Percentiles rank a stretch among this genome's conserved stretches.
These are phyloP conservation scores for Phrynocephalus versicolor DNA, from an alignment of 2,113 vertebrate species.

Conservation along the genomic window DNA sequence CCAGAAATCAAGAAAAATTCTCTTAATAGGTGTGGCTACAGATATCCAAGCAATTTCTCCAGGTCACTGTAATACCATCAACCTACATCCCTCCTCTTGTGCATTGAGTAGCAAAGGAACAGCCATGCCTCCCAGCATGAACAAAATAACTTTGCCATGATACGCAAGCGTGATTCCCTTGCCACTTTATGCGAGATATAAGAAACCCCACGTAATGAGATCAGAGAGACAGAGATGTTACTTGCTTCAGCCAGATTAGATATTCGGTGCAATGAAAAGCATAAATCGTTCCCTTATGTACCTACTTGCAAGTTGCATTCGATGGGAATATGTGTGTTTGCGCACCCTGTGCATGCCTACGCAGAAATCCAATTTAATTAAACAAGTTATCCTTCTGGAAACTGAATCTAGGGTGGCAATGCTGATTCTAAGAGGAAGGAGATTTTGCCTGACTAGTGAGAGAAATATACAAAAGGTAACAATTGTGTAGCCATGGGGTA, in stretches of 20 bases:
- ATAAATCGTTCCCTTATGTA: not conserved
- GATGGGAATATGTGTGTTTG: not conserved
- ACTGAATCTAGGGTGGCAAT: not conserved
- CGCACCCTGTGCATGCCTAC: not conserved
- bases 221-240: not conserved
- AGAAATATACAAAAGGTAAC: no score
- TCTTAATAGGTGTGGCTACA: not conserved
- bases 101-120: conserved; percentile 40
- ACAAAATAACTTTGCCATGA: conserved; percentile 25
- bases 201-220: conserved; percentile 32
- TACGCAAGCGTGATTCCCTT: conserved; percentile 38
- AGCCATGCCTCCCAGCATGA: conserved; percentile 33
- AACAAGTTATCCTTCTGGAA: no score
- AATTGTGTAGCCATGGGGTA: no score
- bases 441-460: no score
- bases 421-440: not conserved
- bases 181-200: conserved; percentile 22
- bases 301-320: not conserved
- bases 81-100: not conserved
- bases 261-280: no score
- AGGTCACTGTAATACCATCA: no score
- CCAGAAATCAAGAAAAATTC: not conserved
- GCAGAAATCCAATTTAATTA: no score
- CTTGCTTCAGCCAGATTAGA: not conserved
- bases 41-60: not conserved